Conservation (phyloP, 2,797 vertebrate genomes). For the Cheirogaleus major region DNA sequence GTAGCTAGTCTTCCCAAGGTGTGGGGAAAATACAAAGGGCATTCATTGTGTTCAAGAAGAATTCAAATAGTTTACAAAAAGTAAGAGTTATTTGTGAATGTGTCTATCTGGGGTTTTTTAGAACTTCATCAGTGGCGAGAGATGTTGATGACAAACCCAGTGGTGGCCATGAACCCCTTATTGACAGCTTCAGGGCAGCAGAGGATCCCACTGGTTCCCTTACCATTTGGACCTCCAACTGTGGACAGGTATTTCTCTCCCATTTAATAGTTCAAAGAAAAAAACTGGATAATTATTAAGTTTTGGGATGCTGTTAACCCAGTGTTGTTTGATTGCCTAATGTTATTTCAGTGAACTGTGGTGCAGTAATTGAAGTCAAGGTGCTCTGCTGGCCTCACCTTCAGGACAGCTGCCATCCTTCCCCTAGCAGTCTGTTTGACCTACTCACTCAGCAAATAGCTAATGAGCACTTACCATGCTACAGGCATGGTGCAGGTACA, state of each 20-base stretch:
- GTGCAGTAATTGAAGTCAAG: neutral
- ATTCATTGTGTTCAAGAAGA: constrained; percentile 11
- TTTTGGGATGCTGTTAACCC: neutral
- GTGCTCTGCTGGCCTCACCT: neutral
- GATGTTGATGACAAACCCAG: constrained; percentile 93
- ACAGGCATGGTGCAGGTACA: neutral
- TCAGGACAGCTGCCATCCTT: neutral
- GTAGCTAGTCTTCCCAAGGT: neutral
- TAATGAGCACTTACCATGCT: neutral
- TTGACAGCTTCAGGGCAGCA: constrained; percentile 91
- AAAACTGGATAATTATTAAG: neutral
- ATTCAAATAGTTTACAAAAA: neutral
- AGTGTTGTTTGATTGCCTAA: neutral
- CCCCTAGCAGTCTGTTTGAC: neutral
- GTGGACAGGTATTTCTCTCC: constrained; percentile 91
- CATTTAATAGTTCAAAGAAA: neutral
- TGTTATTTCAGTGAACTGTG: neutral
- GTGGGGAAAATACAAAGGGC: neutral
- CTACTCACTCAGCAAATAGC: neutral
- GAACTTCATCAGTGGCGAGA: constrained; percentile 94
- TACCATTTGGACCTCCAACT: constrained; percentile 92
- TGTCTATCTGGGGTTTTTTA: constrained; percentile 80
- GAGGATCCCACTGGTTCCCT: constrained; percentile 90
- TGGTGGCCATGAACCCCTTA: constrained; percentile 93
- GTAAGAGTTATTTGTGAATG: neutral